Conservation (phyloP, 1,140 invertebrate genomes). For the Fopius arisanus region DNA sequence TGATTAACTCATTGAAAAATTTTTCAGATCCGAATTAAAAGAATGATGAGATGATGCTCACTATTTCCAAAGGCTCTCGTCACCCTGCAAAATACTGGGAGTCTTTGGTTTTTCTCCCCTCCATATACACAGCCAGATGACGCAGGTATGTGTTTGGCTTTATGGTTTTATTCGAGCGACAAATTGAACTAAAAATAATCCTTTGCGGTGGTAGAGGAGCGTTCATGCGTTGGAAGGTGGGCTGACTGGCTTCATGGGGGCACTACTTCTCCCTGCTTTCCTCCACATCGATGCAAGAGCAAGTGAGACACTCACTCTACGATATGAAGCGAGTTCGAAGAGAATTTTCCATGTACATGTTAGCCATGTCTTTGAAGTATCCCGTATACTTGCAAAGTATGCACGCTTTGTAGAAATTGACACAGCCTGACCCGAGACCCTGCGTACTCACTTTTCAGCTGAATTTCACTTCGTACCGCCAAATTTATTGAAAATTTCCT, state of each 20-base stretch:
- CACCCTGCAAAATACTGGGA: neutral
- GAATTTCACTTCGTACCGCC: neutral
- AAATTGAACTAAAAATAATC: conserved; percentile 64
- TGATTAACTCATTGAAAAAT: too few relatives aligned
- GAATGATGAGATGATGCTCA: too few relatives aligned
- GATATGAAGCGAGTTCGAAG: neutral
- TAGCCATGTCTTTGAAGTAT: neutral
- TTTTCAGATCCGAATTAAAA: too few relatives aligned
- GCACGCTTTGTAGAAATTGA: conserved; percentile 27
- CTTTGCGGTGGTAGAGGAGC: conserved; percentile 51
- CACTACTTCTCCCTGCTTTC: neutral
- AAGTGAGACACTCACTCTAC: neutral
- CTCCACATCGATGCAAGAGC: neutral
- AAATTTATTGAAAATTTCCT: conserved; percentile 12
- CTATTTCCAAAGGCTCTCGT: neutral
- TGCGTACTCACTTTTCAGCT: neutral
- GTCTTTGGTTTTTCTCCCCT: neutral
- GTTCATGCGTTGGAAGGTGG: conserved; percentile 52
- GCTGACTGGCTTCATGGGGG: conserved; percentile 32
- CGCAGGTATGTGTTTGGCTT: conserved; percentile 41
- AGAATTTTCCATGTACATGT: neutral
- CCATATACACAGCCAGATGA: conserved; percentile 8
- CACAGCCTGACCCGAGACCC: conserved; percentile 6
- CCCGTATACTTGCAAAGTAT: conserved; percentile 38
- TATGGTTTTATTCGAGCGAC: conserved; percentile 57